A percentile compares a stretch with the other conserved stretches of the same genome.
Conservation (phyloP, 2,113 vertebrate species). For the Poeciliopsis occidentalis region DNA sequence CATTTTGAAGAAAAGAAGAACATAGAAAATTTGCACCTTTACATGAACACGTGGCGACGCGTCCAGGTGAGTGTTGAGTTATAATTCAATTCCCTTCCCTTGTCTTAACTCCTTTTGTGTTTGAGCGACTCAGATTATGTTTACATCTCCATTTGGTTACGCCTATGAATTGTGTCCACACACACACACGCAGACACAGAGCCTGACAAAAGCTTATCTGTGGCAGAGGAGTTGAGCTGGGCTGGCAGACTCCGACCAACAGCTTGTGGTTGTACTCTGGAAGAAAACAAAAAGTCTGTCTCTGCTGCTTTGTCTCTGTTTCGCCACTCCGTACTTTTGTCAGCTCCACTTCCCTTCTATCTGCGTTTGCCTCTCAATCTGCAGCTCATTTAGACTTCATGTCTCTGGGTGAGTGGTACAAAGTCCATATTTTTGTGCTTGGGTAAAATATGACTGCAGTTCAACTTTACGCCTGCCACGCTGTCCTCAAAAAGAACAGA, state of each 20-base stretch:
- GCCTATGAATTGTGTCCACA: no score
- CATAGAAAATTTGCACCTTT: not conserved
- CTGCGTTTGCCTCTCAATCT: slow-evolving; percentile 53
- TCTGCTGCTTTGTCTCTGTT: slow-evolving; percentile 56
- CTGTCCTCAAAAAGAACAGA: not conserved
- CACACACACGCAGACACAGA: no score
- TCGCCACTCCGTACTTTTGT: slow-evolving; percentile 57
- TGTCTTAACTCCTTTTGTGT: slow-evolving; percentile 2
- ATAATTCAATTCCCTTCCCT: no score
- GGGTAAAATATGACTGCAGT: slow-evolving; percentile 39
- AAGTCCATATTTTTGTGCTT: slow-evolving; percentile 39
- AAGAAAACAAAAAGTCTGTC: slow-evolving; percentile 59
- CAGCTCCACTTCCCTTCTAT: slow-evolving; percentile 46
- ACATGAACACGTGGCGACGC: no score
- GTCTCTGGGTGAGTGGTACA: slow-evolving; percentile 32
- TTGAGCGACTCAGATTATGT: slow-evolving; percentile 48
- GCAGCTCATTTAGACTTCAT: slow-evolving; percentile 37
- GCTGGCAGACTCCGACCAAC: slow-evolving; percentile 69
- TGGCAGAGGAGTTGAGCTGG: slow-evolving; percentile 57
- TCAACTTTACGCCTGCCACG: slow-evolving; percentile 7
- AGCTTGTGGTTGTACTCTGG: slow-evolving; percentile 74
- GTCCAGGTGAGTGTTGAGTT: no score
- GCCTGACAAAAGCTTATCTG: slow-evolving; percentile 56
- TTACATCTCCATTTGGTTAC: slow-evolving; percentile 59
- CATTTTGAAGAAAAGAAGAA: not conserved